Evolutionary conservation across 92 coral and sea anemone genomes (phyloP), one percentile per base, ranked within the genome.

Genomic region (Pocillopora grandis): DNA sequence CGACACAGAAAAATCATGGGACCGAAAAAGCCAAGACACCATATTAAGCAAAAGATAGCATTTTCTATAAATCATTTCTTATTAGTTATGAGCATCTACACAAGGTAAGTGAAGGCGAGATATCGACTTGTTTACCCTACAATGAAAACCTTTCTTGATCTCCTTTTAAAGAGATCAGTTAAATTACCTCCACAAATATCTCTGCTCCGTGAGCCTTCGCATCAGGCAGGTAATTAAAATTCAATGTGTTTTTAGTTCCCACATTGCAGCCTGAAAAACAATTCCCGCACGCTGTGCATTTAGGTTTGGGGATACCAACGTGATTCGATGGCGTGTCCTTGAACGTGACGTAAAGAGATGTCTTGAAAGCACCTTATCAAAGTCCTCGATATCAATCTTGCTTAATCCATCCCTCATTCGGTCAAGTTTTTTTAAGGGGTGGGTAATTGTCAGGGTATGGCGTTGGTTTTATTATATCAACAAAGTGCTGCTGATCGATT

Each of bases 251-350:
- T 37, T 91, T 91, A 16, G 94, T 89, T 18, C 94, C 94, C 21
- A 91, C 94, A 48, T 91, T 91, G 23, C 94, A 91, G 2, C 94
- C 94, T 10, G 91, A 91, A 68, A 87, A 85, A 27, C 94, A 91
- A 58, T 91, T 91, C 15, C 94, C 94, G 71, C 94, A 91, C 42
- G 76, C 89, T 3, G 91, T 91, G 42, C 94, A 91, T 62, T 82
- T 85, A 42, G 94, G 94, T 76, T 91, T 89, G 10, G 89, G 91
- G 12, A 91, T 81, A 49, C 94, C 94, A 62, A 91, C 91, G 69
- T 91, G 91, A 70, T 91, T 91, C n/a, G 72, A 14, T 8, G 72
- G 82, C 23, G 66, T 91, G 80, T 88, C 91, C 35, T 91, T 85
- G 77, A 88, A 91, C 2, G 89, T 91, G 59, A 91, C 94, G 84